Base-by-base conservation (phyloP, 2,113 vertebrate species). In the Aptenodytes forsteri region DNA sequence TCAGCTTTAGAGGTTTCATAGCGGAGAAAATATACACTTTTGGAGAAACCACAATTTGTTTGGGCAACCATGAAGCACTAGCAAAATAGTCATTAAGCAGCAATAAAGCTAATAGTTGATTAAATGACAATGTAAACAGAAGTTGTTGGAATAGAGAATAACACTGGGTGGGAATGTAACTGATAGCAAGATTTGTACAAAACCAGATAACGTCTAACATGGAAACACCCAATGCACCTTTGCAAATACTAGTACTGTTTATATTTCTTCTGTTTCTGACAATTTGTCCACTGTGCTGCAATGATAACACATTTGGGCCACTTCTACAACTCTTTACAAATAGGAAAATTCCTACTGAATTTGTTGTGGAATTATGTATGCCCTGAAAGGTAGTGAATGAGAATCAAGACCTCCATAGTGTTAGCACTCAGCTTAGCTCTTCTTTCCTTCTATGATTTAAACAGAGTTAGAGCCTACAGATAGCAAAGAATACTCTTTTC, bases 311-410 rank as follows among this genome's bases (percentile, higher is more conserved):
- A 3, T n/a, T 64, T 65, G 13, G 40, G 6, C 11, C 20, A 44
- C 13, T 86, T 55, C 20, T 83, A 56, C 18, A 83, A 11, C 12
- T 50, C 32, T 62, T 70, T 34, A 26, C 23, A 66, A 79, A 59
- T 6, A 26, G 9, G 14, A 27, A 64, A 46, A 83, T 38, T 25
- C 22, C 13, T 67, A 20, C 29, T 64, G 25, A 82, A 34, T 64
- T 79, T 0, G 0, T 22, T 64, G 32, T 40, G 22, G 30, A 64
- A 62, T 58, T 56, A 9, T 40, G 1, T 19, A 47, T 25, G 7
- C 10, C 25, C 40, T 26, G 42, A 67, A 91, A 58, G 3, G 11
- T 2, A 56, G 6, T 10, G 12, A 78, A 56, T 17, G 19, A 67
- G 25, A 71, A 50, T 34, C 27, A 83, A 78, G 25, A 3, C 12